Evolutionary conservation across 2,888 invertebrate genomes (phyloP), one percentile per base, ranked within the genome.

Genomic region (Nomada lathburiana): DNA sequence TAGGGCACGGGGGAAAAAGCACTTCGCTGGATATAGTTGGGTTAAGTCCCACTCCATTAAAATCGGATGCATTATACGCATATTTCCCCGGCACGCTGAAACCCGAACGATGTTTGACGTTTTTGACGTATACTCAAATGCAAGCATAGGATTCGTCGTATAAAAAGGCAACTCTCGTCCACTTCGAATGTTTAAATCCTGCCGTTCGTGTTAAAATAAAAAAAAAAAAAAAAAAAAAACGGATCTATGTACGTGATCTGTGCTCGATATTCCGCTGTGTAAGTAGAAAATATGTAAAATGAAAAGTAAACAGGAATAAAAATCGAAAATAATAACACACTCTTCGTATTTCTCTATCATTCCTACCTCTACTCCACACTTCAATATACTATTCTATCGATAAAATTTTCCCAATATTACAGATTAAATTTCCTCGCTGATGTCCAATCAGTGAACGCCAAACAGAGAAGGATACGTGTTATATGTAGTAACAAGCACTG

Each of bases 11-110:
- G 44, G 26, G 26, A 47, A 57, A 44, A 69, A 57, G 36, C 68
- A 69, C 57, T 69, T 57, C 55, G 57, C n/a, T 36, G n/a, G 26
- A 16, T 4, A 9, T 57, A 26, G 57, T 69, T 69, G 18, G 69
- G 26, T 57, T 69, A 59, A 23, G 26, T 59, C 55, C n/a, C 26
- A 69, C 44, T 26, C 57, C n/a, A 47, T 59, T 69, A 44, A 57
- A 57, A 57, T 69, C 69, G 44, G 11, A 59, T 13, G 23, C 59
- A 57, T 59, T 29, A 44, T 23, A 59, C 4, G 36, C 18, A 55
- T 65, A 53, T 36, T 52, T 16, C 16, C 16, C 10, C 7, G 13
- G 5, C 52, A 52, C 23, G 20, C 13, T 16, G 29, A 70, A 70
- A 50, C n/a, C 47, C n/a, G 20, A 70, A 70, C 47, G 47, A 62